Base-by-base conservation (phyloP, 2,113 vertebrate genomes). In the Lampris incognitus region DNA sequence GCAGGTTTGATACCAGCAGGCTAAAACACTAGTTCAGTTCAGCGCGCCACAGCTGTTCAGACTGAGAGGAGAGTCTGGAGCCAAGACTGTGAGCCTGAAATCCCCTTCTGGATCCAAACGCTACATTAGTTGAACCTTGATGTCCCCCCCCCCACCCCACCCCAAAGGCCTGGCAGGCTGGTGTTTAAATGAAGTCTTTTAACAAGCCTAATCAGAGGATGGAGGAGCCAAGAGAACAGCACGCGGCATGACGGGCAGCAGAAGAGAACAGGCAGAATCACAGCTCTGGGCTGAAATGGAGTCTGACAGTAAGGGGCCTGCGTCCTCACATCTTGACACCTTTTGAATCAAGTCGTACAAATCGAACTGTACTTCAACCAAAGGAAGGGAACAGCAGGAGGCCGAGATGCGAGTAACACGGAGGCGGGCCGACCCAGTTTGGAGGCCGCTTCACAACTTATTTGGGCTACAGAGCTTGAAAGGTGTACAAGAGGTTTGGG, bases 141-240 rank as follows among this genome's bases (percentile, higher is more conserved):
- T 90, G 84, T 80, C 78, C 61, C 48, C 88, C 60, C 73, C 65
- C 82, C 57, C 60, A 78, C 61, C 81, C 76, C 0, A 11, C 62
- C 59, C 69, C 68, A 36, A 78, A 78, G 67, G 86, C 83, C 84
- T 81, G 64, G 66, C 62, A 60, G 85, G 82, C 74, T 76, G 62
- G 67, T 83, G 83, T 90, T 88, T 91, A 89, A 90, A 89, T 87
- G 81, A 92, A 87, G 86, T 76, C 78, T 89, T 89, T 89, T 83
- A 92, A 85, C 82, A 77, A 85, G 85, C 72, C 69, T 89, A 87
- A 91, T 92, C 85, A 82, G 86, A 71, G 54, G 63, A 50, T 78
- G 79, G 50, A 73, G 49, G 59, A 82, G 85, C 75, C 67, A 83
- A 44, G 66, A 57, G 50, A 74, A 78, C 70, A 70, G 62, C 66